Percentiles rank a stretch among this genome's conserved stretches.
These are phyloP conservation scores for Globodera ellingtonae DNA, from an alignment of 1,140 invertebrate genomes.

Conservation along the genomic window DNA sequence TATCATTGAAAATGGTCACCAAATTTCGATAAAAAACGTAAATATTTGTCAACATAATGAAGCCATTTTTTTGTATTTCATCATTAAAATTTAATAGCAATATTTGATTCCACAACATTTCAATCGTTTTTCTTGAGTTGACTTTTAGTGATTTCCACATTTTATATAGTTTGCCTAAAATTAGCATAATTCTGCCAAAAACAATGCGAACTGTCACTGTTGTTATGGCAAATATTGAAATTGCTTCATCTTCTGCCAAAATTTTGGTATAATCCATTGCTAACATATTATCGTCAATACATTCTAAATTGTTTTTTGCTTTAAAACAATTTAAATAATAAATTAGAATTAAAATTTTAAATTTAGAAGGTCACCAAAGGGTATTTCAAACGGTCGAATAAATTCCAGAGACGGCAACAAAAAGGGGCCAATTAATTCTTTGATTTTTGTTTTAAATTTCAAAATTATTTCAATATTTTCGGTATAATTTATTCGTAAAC, in stretches of 20 bases:
- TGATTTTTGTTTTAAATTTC: not conserved
- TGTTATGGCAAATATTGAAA: not conserved
- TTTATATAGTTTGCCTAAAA: not conserved
- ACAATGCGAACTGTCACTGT: not conserved
- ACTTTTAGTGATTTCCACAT: not conserved
- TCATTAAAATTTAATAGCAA: not conserved
- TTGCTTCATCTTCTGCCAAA: not conserved
- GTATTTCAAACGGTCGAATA: not conserved
- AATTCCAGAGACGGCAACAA: not conserved
- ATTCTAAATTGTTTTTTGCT: not conserved
- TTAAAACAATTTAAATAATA: not conserved
- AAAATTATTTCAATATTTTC: not conserved
- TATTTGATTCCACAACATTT: not conserved
- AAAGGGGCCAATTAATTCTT: not conserved
- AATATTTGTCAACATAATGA: not conserved
- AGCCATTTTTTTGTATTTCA: not conserved
- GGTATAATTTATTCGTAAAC: not conserved
- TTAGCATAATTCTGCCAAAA: constrained; percentile 1
- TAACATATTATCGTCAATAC: not conserved
- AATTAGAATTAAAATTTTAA: no score
- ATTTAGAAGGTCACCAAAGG: not conserved
- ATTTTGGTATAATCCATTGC: not conserved
- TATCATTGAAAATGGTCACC: not conserved
- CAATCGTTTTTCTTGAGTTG: not conserved
- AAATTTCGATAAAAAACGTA: not conserved